These are phyloP conservation scores for Grantiella picta DNA, from an alignment of 2,113 vertebrate species.

Conservation along the genomic window DNA sequence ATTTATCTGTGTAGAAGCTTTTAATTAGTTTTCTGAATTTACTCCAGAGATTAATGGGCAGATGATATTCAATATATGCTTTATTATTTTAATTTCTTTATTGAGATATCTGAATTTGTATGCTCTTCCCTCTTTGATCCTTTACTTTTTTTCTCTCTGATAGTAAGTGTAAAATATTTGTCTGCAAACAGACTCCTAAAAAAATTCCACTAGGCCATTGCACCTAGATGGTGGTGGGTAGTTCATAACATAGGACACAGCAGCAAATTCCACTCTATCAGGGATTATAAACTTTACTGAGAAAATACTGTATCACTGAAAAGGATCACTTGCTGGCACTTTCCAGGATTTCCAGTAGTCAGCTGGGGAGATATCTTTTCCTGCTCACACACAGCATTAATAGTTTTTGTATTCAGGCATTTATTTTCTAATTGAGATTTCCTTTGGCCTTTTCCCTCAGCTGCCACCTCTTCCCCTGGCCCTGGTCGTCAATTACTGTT, in stretches of 20 bases:
- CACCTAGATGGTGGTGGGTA: neutral
- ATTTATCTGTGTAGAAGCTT: conserved; percentile 58
- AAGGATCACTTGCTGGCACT: neutral
- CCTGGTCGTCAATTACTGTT: neutral
- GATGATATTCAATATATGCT: conserved; percentile 51
- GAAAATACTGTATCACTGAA: neutral
- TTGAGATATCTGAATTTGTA: conserved; percentile 22
- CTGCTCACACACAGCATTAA: neutral
- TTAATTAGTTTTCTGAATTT: conserved; percentile 66
- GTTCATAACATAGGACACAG: neutral
- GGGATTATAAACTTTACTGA: neutral
- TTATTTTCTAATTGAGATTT: neutral
- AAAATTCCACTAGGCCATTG: neutral
- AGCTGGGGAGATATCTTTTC: neutral
- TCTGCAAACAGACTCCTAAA: neutral
- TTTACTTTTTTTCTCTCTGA: neutral
- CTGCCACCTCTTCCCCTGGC: neutral
- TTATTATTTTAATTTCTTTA: conserved; percentile 56
- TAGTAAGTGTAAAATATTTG: neutral
- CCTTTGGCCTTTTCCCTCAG: neutral
- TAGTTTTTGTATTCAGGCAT: neutral
- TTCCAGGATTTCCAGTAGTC: neutral
- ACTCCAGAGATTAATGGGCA: conserved; percentile 51
- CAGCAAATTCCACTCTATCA: neutral
- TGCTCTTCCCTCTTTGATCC: conserved; percentile 12